These are phyloP conservation scores for Megaceryle torquata DNA, from an alignment of 2,113 vertebrate species.

Conservation along the genomic window DNA sequence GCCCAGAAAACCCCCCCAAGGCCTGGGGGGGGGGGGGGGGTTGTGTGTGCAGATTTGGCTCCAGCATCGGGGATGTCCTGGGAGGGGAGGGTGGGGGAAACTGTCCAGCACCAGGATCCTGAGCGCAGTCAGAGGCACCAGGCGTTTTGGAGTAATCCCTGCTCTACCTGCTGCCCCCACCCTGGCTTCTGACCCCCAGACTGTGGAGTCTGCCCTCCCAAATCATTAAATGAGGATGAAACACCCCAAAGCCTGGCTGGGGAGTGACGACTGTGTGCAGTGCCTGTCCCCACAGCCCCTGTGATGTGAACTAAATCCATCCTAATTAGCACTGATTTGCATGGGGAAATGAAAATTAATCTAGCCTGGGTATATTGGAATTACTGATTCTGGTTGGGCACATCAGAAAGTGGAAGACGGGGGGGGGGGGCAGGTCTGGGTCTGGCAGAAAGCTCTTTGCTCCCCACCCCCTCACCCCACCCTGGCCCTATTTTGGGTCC, in stretches of 20 bases:
- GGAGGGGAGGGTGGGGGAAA: background rate
- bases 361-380: conserved; percentile 32
- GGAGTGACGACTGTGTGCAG: background rate
- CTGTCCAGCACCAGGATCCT: background rate
- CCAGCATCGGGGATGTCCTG: background rate
- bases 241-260: background rate
- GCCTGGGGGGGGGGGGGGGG: too few species aligned
- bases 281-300: conserved; percentile 48
- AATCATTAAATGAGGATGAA: background rate
- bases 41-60: background rate
- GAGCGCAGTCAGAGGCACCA: background rate
- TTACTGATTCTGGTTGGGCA: conserved; percentile 33
- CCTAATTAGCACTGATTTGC: conserved; percentile 70
- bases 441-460: background rate
- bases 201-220: background rate
- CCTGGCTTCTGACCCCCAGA: background rate
- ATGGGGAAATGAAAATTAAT: conserved; percentile 67
- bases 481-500: background rate
- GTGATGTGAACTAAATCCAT: conserved; percentile 70
- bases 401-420: background rate
- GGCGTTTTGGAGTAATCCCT: accelerated
- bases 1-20: too few species aligned
- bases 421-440: background rate
- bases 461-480: background rate
- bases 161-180: background rate